Evolutionary conservation across 2,888 invertebrate genomes (phyloP), one percentile per base, ranked within the genome.

Genomic region (Apantesis nais): DNA sequence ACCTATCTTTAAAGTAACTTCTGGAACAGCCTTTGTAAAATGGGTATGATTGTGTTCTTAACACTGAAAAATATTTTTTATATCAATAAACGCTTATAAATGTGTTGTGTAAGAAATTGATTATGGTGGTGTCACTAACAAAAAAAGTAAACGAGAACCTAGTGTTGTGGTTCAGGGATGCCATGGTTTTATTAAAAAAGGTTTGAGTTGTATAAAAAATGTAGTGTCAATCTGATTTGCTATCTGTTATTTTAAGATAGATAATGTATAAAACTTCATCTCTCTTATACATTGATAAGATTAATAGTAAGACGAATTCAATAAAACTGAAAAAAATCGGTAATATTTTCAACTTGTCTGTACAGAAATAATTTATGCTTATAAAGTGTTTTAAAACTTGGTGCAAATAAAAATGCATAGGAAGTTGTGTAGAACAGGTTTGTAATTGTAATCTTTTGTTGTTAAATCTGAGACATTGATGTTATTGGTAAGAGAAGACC

Each of bases 211-310:
- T 44, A 16, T 61, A 62, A 48, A 67, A 60, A 61, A n/a, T 34
- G 16, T 62, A 25, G 61, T 61, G 34, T 48, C 48, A 62, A 61
- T 48, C 44, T 48, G 34, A 34, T 22, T 52, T 52, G 34, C 31
- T 61, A 62, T 67, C 67, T 61, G 34, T 67, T 31, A 7, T n/a
- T n/a, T 9, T 41, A 22, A 60, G 55, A 66, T 41, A 55, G 19
- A 29, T 58, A 66, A 41, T 29, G 4, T 58, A 58, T 0, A 29
- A 29, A 25, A 58, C 25, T 25, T 62, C 61, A 67, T 48, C 48
- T 67, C 25, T 62, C 62, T 52, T 58, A 2, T 37, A 55, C 41
- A 29, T 31, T 66, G 67, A 67, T 67, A 67, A 67, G 67, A 52
- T 58, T 44, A 29, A 16, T 29, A 41, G 44, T 58, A 29, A 58